phyloP scores from a whole-genome alignment of 2,888 invertebrate genomes.

The Zhuqinia jingwanae region DNA sequence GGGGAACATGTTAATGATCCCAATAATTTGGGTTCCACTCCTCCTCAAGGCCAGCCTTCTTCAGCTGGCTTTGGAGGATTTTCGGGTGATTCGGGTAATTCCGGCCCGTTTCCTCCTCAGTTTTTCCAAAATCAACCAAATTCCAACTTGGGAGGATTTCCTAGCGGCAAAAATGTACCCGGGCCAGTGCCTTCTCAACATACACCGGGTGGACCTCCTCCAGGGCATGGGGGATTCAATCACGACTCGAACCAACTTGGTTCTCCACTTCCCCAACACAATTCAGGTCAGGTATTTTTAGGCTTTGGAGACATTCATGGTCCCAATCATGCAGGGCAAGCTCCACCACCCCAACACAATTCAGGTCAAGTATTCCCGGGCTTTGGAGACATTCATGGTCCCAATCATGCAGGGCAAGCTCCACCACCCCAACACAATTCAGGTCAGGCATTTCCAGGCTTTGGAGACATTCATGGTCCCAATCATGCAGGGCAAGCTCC shows the following conservation, averaged over 20 bases:
- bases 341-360: not conserved
- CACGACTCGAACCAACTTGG: no score
- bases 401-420: not conserved
- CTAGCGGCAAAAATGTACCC: not conserved
- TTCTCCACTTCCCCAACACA: no score
- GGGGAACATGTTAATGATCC: no score
- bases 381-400: not conserved
- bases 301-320: constrained; percentile 6
- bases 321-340: not conserved
- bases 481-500: not conserved
- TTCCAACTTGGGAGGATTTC: not conserved
- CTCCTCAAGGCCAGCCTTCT: not conserved
- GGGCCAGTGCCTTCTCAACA: not conserved
- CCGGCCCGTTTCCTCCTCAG: not conserved
- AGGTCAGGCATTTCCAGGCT: not conserved
- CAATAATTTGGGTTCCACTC: no score
- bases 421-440: not conserved
- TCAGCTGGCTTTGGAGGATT: not conserved
- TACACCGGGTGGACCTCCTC: not conserved
- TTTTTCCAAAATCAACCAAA: not conserved
- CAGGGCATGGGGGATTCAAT: no score
- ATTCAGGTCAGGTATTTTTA: not conserved
- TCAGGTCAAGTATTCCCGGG: not conserved
- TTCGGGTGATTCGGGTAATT: not conserved
- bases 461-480: not conserved